phyloP scores from a whole-genome alignment of 2,888 invertebrate species.

The Mesoligia furuncula region DNA sequence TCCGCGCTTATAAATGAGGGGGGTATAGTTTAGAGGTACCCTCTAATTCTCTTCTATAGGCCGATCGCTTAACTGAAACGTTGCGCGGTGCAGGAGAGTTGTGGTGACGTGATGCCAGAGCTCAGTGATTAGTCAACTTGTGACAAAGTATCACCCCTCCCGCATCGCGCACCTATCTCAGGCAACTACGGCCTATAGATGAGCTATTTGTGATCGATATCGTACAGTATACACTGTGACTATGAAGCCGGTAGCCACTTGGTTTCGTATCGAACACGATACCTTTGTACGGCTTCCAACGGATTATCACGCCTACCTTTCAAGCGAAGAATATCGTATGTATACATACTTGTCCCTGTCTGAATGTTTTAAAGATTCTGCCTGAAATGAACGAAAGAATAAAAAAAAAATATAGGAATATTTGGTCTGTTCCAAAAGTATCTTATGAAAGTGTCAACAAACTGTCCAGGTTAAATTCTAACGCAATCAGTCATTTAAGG shows the following conservation, averaged over 20 bases:
- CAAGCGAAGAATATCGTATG: neutral
- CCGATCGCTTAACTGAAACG: no score
- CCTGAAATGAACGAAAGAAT: neutral
- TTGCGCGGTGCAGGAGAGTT: no score
- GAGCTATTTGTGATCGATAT: constrained; percentile 22
- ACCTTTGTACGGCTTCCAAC: constrained; percentile 37
- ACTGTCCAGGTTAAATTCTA: neutral
- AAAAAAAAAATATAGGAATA: neutral
- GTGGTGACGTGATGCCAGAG: no score
- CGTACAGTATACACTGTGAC: neutral
- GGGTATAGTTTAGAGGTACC: neutral
- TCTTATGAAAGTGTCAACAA: neutral
- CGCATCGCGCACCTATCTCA: no score
- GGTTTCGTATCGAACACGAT: neutral
- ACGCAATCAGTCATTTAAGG: neutral
- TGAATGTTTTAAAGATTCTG: neutral
- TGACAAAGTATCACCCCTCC: no score
- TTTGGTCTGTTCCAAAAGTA: neutral
- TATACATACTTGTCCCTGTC: neutral
- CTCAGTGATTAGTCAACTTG: no score
- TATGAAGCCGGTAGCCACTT: constrained; percentile 9
- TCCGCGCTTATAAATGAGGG: neutral
- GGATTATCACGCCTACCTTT: constrained; percentile 45
- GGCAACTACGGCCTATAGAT: neutral
- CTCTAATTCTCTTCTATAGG: neutral